These are phyloP conservation scores for Dermolepida albohirtum DNA, from an alignment of 2,888 invertebrate species.

Conservation along the genomic window DNA sequence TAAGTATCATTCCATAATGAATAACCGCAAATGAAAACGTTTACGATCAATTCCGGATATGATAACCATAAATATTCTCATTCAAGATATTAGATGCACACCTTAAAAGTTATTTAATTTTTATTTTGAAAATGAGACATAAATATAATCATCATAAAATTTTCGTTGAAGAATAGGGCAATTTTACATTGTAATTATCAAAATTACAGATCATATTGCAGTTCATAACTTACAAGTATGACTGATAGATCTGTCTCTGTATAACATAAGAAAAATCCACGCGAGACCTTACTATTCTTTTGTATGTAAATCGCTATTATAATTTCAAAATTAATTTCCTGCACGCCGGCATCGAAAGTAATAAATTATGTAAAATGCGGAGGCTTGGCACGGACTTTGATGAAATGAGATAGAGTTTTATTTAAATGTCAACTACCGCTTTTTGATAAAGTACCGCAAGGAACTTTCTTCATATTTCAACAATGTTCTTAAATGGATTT, in stretches of 20 bases:
- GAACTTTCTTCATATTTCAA: constrained; percentile 12
- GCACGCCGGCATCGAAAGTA: constrained; percentile 26
- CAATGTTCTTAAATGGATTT: neutral
- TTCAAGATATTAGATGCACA: too few relatives aligned
- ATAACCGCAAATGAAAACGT: too few relatives aligned
- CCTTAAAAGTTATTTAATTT: too few relatives aligned
- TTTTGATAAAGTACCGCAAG: constrained; percentile 12
- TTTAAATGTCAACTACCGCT: constrained; percentile 31
- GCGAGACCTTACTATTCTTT: constrained; percentile 21
- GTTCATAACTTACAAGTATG: neutral
- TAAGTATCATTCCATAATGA: too few relatives aligned
- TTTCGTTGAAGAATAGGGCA: neutral
- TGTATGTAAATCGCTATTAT: constrained; percentile 37
- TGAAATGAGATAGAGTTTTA: constrained; percentile 29
- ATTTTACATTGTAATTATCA: neutral
- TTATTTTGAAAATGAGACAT: too few relatives aligned
- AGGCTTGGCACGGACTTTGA: constrained; percentile 33
- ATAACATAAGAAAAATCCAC: constrained; percentile 11
- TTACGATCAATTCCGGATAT: too few relatives aligned
- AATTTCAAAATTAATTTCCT: constrained; percentile 38
- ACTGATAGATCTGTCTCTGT: constrained; percentile 10
- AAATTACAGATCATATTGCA: constrained; percentile 1
- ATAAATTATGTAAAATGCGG: constrained; percentile 30
- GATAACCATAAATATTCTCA: too few relatives aligned
- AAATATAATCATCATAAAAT: neutral